Percentiles rank a stretch among this genome's conserved stretches.
Conservation (phyloP, 2,888 invertebrate genomes). For the Amblyjoppa fuscipennis region DNA sequence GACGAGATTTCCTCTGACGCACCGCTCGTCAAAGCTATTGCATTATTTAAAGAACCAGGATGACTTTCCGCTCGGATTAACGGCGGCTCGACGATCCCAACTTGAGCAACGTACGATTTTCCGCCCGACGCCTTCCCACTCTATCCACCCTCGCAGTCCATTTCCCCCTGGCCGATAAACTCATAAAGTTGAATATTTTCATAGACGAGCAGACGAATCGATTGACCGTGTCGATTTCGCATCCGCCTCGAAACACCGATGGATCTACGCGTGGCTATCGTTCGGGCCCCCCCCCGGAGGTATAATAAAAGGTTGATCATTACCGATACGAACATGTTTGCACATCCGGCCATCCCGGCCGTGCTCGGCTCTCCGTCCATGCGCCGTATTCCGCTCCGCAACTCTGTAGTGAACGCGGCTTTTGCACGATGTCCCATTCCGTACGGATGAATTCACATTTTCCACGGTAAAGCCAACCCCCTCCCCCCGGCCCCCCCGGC, state of each 20-base stretch:
- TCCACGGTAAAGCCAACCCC: neutral
- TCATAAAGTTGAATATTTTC: conserved; percentile 42
- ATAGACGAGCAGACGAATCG: conserved; percentile 31
- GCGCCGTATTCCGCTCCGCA: neutral
- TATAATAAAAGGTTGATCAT: conserved; percentile 62
- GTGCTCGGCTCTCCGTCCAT: conserved; percentile 45
- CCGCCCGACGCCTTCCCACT: neutral
- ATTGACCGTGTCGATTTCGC: conserved; percentile 43
- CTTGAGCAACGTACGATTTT: neutral
- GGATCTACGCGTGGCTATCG: conserved; percentile 11
- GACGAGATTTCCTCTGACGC: neutral
- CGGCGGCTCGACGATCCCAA: neutral
- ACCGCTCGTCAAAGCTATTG: neutral
- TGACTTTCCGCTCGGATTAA: neutral
- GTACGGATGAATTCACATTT: conserved; percentile 18
- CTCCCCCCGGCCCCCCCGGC: neutral
- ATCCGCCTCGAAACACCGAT: conserved; percentile 14
- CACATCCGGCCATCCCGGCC: conserved; percentile 47
- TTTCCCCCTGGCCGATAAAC: conserved; percentile 1
- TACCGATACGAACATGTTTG: conserved; percentile 61
- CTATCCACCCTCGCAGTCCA: neutral
- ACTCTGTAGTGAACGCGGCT: conserved; percentile 1
- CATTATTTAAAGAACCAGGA: neutral
- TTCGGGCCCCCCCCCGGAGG: conserved; percentile 25
- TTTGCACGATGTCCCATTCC: conserved; percentile 14